Percentiles rank a stretch among this genome's conserved stretches.
Conservation (phyloP, 35 echinoderm and acorn worm genomes). For the Stichopus chloronotus region DNA sequence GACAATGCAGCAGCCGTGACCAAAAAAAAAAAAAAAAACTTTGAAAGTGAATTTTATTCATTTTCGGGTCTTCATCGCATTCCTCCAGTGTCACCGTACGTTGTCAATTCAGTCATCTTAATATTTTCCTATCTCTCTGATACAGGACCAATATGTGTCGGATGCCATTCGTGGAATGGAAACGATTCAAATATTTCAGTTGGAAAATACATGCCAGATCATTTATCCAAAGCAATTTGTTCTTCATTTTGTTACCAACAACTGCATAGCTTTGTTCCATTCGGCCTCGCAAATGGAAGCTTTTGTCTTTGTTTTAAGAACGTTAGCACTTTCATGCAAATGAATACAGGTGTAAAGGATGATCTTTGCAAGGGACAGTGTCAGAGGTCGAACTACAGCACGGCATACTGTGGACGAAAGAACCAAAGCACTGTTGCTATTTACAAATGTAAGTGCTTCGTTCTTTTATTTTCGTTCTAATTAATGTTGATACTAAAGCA, state of each 20-base stretch:
- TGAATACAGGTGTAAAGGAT: background rate
- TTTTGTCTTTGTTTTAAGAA: background rate
- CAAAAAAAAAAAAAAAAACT: background rate
- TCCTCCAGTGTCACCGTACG: too few relatives aligned
- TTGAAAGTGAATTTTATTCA: background rate
- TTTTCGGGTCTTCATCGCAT: background rate
- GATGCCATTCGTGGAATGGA: background rate
- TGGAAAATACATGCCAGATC: background rate
- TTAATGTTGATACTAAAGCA: background rate
- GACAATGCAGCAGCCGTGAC: background rate
- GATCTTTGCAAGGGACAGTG: background rate
- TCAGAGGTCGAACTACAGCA: background rate
- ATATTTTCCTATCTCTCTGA: background rate
- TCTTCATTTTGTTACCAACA: background rate
- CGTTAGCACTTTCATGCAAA: background rate
- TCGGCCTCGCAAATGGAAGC: background rate
- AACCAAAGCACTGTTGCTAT: background rate
- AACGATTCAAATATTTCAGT: background rate
- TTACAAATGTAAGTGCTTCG: background rate
- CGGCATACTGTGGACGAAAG: background rate
- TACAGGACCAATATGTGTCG: background rate
- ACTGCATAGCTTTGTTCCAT: background rate
- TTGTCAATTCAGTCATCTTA: background rate
- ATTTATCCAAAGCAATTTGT: background rate
- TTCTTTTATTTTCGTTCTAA: background rate